Conservation (phyloP, 92 coral and sea anemone genomes). For the Porites evermanni region DNA sequence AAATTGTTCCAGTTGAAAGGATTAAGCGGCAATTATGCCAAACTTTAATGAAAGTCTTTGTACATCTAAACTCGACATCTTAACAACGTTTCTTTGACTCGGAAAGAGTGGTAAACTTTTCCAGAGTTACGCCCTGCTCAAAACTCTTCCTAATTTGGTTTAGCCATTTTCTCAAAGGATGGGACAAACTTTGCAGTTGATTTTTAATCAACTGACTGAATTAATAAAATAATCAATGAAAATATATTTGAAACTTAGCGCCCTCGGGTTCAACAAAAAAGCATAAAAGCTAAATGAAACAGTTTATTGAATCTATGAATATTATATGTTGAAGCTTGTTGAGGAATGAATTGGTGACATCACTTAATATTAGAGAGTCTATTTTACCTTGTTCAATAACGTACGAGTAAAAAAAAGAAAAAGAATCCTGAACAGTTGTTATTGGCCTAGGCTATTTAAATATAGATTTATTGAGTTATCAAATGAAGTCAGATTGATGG, state of each 20-base stretch:
- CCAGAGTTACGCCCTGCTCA: not conserved
- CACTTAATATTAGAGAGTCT: too few relatives aligned
- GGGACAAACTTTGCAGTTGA: too few relatives aligned
- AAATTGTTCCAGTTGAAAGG: slow-evolving; percentile 35
- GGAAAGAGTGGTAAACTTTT: too few relatives aligned
- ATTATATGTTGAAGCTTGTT: too few relatives aligned
- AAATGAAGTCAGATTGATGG: not conserved
- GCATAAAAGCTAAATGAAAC: too few relatives aligned
- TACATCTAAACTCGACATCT: not conserved
- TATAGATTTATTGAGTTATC: not conserved
- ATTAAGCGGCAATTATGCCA: slow-evolving; percentile 35
- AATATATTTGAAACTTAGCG: too few relatives aligned
- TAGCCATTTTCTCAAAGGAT: not conserved
- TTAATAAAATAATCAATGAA: not conserved
- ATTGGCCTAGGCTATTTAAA: not conserved
- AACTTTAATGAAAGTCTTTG: slow-evolving; percentile 22
- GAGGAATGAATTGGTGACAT: too few relatives aligned
- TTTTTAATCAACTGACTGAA: not conserved
- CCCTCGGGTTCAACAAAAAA: too few relatives aligned
- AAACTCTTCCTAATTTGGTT: not conserved
- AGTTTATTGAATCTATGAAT: too few relatives aligned
- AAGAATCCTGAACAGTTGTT: not conserved
- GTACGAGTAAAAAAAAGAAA: not conserved
- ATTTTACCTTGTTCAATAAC: not conserved
- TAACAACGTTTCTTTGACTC: not conserved